Conservation (phyloP, 30 jellyfish, hydroid and myxozoan species). For the Turritopsis rubra region DNA sequence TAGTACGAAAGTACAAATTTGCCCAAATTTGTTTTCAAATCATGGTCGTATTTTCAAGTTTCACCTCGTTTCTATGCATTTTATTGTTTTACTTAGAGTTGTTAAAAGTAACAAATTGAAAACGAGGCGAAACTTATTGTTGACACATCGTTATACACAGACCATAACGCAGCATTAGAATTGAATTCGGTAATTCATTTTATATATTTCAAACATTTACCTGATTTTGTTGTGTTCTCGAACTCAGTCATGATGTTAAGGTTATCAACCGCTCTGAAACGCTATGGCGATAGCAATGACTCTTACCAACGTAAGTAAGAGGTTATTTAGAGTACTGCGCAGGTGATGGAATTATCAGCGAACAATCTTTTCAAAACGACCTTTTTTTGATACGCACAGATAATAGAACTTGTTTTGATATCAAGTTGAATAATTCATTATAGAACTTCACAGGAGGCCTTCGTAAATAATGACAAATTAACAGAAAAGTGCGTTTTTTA, state of each 20-base stretch:
- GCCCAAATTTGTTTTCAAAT: no score
- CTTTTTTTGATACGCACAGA: neutral
- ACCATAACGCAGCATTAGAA: no score
- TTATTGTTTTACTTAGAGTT: no score
- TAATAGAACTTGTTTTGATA: neutral
- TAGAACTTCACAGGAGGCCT: neutral
- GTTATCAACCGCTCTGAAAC: neutral
- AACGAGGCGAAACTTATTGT: no score
- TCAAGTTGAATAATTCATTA: neutral
- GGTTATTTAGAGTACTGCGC: neutral
- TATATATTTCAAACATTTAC: no score
- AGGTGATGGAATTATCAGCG: neutral
- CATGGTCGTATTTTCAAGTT: no score
- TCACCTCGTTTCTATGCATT: no score
- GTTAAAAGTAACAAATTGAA: neutral
- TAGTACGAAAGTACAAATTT: no score
- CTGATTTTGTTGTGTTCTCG: neutral
- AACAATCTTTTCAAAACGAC: neutral
- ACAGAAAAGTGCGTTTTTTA: neutral
- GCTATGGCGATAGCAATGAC: neutral
- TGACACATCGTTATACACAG: no score
- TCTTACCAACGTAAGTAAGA: neutral
- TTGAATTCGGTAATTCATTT: no score
- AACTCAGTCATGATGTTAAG: neutral
- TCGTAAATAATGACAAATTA: neutral